Evolutionary conservation across 1,140 invertebrate genomes (phyloP), one percentile per base, ranked within the genome.

Genomic region (Parapsyche elsis): DNA sequence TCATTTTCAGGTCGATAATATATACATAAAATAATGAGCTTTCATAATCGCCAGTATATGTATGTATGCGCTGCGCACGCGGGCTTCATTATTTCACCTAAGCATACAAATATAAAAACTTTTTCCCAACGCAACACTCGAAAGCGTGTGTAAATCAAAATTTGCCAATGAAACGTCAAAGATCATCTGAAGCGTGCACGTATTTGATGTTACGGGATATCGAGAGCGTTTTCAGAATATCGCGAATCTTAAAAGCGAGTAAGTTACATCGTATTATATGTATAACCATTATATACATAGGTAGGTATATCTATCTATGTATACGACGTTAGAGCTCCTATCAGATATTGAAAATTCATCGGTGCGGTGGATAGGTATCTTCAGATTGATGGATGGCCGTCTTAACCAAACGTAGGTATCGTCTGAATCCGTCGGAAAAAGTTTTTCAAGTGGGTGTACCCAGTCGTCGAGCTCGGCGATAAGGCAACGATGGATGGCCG

Each of bases 81-180:
- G n/a, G n/a, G n/a, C n/a, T n/a, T n/a, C n/a, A n/a, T n/a, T n/a
- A n/a, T n/a, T n/a, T n/a, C n/a, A n/a, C n/a, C n/a, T n/a, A n/a
- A n/a, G n/a, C n/a, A n/a, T n/a, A n/a, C n/a, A n/a, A n/a, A n/a
- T n/a, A n/a, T n/a, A n/a, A n/a, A n/a, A n/a, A n/a, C n/a, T n/a
- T n/a, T 38, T 38, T 38, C 30, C 7, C 30, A 4, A 4, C 30
- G 30, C 2, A 38, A 38, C n/a, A n/a, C n/a, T 38, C 30, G 30
- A 2, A 67, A 12, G 21, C 61, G 19, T 67, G 61, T 26, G 21
- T 67, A 67, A 67, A 67, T 67, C 61, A 67, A 67, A 67, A 67
- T 67, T 67, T 67, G 61, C 61, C 61, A 67, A 67, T 67, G 53
- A 16, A 57, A 57, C 19, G 14, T 16, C 19, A 57, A 10, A 57